phyloP scores from a whole-genome alignment of 2,888 invertebrate species.

The Calliopum simillimum region DNA sequence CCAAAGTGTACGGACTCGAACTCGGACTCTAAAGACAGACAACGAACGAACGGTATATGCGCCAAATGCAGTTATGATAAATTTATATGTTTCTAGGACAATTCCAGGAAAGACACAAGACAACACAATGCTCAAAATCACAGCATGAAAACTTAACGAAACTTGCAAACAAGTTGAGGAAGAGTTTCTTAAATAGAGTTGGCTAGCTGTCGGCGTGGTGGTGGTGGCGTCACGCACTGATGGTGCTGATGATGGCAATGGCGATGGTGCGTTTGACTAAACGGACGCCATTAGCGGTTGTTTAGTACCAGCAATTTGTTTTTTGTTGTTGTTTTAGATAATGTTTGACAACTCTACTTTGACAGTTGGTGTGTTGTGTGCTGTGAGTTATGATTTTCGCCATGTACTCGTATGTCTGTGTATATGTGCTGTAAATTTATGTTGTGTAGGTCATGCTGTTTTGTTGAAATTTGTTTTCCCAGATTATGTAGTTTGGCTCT shows the following conservation, averaged over 20 bases:
- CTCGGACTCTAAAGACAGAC: too few relatives aligned
- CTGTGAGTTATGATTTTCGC: too few relatives aligned
- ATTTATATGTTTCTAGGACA: constrained; percentile 40
- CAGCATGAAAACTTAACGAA: not conserved
- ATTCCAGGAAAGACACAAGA: not conserved
- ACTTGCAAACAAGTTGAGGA: not conserved
- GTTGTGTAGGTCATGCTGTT: too few relatives aligned
- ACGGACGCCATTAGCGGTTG: constrained; percentile 20
- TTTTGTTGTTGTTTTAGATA: constrained; percentile 11
- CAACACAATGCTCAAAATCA: not conserved
- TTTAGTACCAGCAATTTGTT: constrained; percentile 19
- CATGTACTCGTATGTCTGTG: too few relatives aligned
- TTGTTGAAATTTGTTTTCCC: too few relatives aligned
- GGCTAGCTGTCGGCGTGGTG: not conserved
- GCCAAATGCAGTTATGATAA: constrained; percentile 39
- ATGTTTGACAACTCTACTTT: not conserved
- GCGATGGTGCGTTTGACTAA: not conserved
- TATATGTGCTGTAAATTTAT: too few relatives aligned
- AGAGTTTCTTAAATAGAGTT: not conserved
- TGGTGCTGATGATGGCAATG: not conserved
- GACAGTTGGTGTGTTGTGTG: not conserved
- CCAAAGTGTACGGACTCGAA: not conserved
- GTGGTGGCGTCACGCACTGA: not conserved
- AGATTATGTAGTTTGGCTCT: too few relatives aligned
- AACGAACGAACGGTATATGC: constrained; percentile 12